Percentiles rank a stretch among this genome's conserved stretches.
phyloP scores from a whole-genome alignment of 30 jellyfish, hydroid and myxozoan species.

The Phacellophora camtschatica region DNA sequence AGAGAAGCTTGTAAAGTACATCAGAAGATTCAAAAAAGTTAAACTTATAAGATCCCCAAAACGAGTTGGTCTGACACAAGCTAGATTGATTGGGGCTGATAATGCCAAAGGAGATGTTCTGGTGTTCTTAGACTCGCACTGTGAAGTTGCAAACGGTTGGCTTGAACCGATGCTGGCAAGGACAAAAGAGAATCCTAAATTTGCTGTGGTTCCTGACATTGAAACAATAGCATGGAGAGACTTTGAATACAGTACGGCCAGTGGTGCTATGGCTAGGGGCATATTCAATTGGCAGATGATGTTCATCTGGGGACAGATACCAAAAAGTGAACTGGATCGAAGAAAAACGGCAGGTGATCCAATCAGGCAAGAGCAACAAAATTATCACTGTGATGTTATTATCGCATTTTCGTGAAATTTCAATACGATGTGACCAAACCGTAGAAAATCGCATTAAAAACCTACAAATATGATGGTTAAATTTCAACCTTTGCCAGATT shows the following conservation, averaged over 20 bases:
- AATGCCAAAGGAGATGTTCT: constrained; percentile 91
- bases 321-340: constrained; percentile 80
- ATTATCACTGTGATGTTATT: too few relatives aligned
- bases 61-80: constrained; percentile 96
- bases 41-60: constrained; percentile 80
- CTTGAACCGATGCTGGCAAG: constrained; percentile 93
- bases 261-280: constrained; percentile 84
- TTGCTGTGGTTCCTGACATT: constrained; percentile 95
- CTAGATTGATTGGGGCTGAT: constrained; percentile 93
- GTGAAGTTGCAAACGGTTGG: constrained; percentile 96
- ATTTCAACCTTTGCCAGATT: too few relatives aligned
- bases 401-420: too few relatives aligned
- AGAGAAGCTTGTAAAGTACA: constrained; percentile 56
- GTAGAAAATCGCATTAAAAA: too few relatives aligned
- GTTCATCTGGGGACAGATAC: constrained; percentile 96
- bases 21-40: constrained; percentile 51
- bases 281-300: constrained; percentile 93
- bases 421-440: too few relatives aligned
- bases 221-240: constrained; percentile 91
- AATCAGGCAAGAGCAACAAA: constrained; percentile 65
- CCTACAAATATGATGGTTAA: too few relatives aligned
- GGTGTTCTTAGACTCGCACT: constrained; percentile 94
- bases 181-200: constrained; percentile 62
- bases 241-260: constrained; percentile 78
- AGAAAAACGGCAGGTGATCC: constrained; percentile 79